Evolutionary conservation across 2,888 invertebrate genomes (phyloP).

Genomic region (Tetanocera ferruginea): DNA sequence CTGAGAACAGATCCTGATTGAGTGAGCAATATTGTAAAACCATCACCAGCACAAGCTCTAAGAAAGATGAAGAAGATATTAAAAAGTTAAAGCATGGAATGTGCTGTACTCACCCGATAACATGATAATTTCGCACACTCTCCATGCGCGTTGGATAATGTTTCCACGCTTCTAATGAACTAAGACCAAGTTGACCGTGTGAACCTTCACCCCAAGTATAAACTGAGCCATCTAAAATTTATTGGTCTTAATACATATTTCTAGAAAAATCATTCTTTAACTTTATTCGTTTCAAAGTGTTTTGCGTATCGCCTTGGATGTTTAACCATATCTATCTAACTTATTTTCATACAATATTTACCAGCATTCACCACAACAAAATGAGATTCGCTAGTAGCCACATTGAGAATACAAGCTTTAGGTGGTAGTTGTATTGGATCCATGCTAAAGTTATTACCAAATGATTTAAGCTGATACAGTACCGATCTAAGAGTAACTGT

Average conservation of each 20-base stretch:
- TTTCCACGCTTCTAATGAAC: conserved; percentile 71
- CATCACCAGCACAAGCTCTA: conserved; percentile 75
- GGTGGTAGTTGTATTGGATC: conserved; percentile 74
- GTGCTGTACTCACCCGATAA: conserved; percentile 69
- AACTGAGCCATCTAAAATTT: conserved; percentile 73
- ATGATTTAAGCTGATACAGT: conserved; percentile 73
- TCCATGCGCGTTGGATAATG: conserved; percentile 75
- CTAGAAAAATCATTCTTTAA: not conserved
- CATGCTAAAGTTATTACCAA: conserved; percentile 71
- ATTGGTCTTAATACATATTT: not conserved
- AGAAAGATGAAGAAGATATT: conserved; percentile 23
- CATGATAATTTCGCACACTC: conserved; percentile 74
- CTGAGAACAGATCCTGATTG: conserved; percentile 78
- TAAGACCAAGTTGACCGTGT: conserved; percentile 77
- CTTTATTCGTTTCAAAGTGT: not conserved
- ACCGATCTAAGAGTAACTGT: conserved; percentile 68
- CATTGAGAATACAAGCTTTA: conserved; percentile 71
- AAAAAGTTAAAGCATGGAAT: not conserved
- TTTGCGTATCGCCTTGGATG: too few relatives aligned
- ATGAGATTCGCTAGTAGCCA: conserved; percentile 74
- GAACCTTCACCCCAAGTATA: conserved; percentile 80
- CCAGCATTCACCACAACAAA: conserved; percentile 74
- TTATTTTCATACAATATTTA: conserved; percentile 51
- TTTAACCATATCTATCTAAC: too few relatives aligned
- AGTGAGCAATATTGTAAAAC: conserved; percentile 78